Conservation (phyloP, 2,797 vertebrate genomes). For the Florisuga fusca region DNA sequence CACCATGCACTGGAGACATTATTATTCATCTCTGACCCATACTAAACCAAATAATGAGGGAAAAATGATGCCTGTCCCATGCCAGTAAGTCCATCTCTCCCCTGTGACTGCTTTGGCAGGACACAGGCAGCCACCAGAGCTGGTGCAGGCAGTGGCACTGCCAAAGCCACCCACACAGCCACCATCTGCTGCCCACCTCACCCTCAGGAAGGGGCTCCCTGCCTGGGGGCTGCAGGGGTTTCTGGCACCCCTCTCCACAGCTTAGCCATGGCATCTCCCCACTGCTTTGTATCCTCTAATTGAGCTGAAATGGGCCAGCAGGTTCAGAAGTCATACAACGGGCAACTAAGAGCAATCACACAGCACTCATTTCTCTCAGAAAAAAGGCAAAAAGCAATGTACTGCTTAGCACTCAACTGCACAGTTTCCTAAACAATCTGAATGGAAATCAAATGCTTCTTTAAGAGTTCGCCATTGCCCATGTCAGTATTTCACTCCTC, state of each 20-base stretch:
- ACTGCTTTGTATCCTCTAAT: background rate
- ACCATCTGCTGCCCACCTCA: background rate
- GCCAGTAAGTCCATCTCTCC: background rate
- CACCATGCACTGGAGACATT: accelerated
- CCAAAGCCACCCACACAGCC: too few relatives aligned
- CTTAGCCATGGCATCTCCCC: background rate
- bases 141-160: accelerated
- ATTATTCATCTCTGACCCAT: background rate
- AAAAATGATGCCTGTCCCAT: background rate
- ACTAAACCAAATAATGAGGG: background rate
- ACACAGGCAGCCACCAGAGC: background rate
- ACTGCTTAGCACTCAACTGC: background rate
- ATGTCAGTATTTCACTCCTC: background rate
- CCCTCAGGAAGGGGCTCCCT: background rate
- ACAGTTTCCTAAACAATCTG: background rate
- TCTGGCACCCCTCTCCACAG: background rate
- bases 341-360: background rate
- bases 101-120: accelerated
- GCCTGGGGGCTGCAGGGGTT: background rate
- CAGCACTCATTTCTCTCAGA: background rate
- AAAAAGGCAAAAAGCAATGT: background rate
- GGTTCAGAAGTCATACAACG: background rate
- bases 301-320: background rate
- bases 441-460: background rate
- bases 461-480: background rate